Evolutionary conservation across 2,888 invertebrate species (phyloP).

Genomic region (Stenurella melanura): DNA sequence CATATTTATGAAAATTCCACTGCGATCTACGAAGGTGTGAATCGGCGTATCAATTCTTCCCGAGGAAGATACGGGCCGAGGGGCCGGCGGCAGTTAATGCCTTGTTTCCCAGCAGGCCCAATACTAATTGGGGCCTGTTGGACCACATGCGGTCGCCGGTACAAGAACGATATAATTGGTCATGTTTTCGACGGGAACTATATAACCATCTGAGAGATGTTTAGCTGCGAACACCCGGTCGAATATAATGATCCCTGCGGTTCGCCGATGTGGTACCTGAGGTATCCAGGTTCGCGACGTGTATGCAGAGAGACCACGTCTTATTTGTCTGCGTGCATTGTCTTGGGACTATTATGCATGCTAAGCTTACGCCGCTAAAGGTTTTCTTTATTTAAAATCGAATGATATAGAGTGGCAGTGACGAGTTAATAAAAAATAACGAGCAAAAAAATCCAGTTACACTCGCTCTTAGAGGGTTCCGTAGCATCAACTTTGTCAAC

Average conservation of each 20-base stretch:
- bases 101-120: conserved; percentile 72
- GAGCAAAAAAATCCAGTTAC: too few relatives aligned
- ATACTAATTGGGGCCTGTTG: conserved; percentile 71
- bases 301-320: not conserved
- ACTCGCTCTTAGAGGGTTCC: too few relatives aligned
- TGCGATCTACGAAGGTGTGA: conserved; percentile 45
- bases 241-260: conserved; percentile 23
- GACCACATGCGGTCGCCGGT: conserved; percentile 60
- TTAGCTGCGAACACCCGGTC: conserved; percentile 21
- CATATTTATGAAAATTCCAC: conserved; percentile 7
- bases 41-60: conserved; percentile 26
- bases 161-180: conserved; percentile 57
- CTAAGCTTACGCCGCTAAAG: too few relatives aligned
- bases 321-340: not conserved
- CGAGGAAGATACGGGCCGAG: conserved; percentile 16
- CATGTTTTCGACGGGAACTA: conserved; percentile 47
- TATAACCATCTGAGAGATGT: conserved; percentile 26
- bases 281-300: not conserved
- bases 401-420: too few relatives aligned
- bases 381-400: too few relatives aligned
- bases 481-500: too few relatives aligned
- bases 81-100: conserved; percentile 64
- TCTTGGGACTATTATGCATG: too few relatives aligned
- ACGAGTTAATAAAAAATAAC: too few relatives aligned
- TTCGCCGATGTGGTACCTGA: conserved; percentile 22